These are phyloP conservation scores for Vulpes ferrilata DNA, from an alignment of 2,113 vertebrate species.

Conservation along the genomic window DNA sequence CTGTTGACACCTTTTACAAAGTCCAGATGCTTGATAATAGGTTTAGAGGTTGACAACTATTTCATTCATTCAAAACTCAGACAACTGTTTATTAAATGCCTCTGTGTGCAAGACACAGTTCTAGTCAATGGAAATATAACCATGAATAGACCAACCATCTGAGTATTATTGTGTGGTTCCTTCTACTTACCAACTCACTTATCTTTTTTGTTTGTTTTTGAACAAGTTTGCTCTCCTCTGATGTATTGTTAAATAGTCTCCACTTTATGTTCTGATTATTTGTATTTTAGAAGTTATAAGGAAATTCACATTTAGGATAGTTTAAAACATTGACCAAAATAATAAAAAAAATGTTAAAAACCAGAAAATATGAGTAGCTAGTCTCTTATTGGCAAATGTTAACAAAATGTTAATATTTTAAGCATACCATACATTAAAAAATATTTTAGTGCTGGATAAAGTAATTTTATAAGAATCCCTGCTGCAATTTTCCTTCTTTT, in stretches of 20 bases:
- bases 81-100: not conserved
- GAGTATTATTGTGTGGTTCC: not conserved
- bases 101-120: not conserved
- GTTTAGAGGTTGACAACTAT: not conserved
- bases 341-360: not conserved
- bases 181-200: not conserved
- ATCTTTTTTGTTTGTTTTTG: not conserved
- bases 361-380: not conserved
- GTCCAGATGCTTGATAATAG: constrained; percentile 13
- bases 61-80: not conserved
- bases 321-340: not conserved
- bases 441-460: not conserved
- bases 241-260: not conserved
- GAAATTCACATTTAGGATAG: not conserved
- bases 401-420: not conserved
- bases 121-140: not conserved
- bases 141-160: not conserved
- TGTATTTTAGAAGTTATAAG: not conserved
- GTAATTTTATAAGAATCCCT: not conserved
- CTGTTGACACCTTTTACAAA: not conserved
- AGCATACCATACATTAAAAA: not conserved
- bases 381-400: not conserved
- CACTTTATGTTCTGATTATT: not conserved
- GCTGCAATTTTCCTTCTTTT: constrained; percentile 7
- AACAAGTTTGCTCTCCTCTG: not conserved